Evolutionary conservation across 2,888 invertebrate species (phyloP).

Genomic region (Azorinus chamasolen): DNA sequence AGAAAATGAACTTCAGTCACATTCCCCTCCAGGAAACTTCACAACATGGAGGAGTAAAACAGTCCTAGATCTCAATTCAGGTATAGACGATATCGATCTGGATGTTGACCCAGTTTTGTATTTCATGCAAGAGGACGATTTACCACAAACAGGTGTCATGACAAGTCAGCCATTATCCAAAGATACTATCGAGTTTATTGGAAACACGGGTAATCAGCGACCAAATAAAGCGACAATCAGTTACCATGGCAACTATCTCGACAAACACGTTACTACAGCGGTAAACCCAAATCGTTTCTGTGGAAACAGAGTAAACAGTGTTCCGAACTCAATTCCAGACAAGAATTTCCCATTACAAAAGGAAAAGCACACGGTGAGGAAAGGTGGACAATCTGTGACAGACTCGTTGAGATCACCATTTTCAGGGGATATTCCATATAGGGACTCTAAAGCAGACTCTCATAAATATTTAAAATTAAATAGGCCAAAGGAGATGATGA

Average conservation of each 20-base stretch:
- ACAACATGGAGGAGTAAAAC: conserved; percentile 9
- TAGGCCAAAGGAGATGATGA: too few species aligned
- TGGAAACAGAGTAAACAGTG: conserved; percentile 37
- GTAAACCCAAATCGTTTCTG: conserved; percentile 43
- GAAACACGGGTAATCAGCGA: conserved; percentile 32
- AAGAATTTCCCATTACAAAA: conserved; percentile 6
- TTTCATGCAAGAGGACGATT: conserved; percentile 47
- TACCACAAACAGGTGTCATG: neutral
- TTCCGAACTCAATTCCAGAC: conserved; percentile 32
- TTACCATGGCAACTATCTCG: conserved; percentile 47
- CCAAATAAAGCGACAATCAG: conserved; percentile 32
- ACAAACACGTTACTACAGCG: conserved; percentile 36
- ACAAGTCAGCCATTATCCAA: conserved; percentile 51
- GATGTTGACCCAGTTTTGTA: conserved; percentile 59
- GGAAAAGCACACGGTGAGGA: too few species aligned
- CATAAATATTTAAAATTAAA: too few species aligned
- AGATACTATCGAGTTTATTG: conserved; percentile 49
- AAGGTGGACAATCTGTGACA: too few species aligned
- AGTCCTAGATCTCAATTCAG: conserved; percentile 45
- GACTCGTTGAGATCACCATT: too few species aligned
- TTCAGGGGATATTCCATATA: too few species aligned
- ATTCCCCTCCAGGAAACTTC: neutral
- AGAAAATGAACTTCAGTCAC: neutral
- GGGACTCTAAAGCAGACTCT: too few species aligned
- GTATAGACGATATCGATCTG: conserved; percentile 58